Evolutionary conservation across 2,888 invertebrate species (phyloP).

Genomic region (Oxycera nigricornis): DNA sequence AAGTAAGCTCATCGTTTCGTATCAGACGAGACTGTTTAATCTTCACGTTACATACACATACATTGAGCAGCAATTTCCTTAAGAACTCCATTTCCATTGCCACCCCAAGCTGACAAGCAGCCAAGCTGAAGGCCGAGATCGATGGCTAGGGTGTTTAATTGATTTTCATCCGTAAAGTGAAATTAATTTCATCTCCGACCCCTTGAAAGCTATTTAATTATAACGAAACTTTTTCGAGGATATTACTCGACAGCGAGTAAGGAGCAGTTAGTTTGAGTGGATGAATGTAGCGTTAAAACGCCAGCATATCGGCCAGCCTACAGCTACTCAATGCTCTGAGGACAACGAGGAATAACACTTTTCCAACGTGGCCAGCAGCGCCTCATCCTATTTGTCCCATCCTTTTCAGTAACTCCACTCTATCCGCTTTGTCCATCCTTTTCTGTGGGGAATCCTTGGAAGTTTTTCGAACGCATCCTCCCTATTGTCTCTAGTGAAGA

Average conservation of each 20-base stretch:
- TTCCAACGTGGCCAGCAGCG: neutral
- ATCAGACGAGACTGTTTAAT: neutral
- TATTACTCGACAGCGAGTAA: conserved; percentile 19
- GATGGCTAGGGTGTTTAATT: conserved; percentile 45
- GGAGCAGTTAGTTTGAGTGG: neutral
- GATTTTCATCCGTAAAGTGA: conserved; percentile 46
- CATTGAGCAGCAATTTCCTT: neutral
- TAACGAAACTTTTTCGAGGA: conserved; percentile 42
- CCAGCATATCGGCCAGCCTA: conserved; percentile 16
- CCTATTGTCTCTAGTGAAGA: neutral
- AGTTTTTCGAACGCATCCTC: conserved; percentile 32
- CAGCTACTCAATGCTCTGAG: neutral
- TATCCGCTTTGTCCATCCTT: neutral
- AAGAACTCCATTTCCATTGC: neutral
- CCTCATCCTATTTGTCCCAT: neutral
- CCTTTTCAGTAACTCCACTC: neutral
- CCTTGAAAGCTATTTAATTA: conserved; percentile 47
- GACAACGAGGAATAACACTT: neutral
- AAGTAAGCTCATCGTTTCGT: neutral
- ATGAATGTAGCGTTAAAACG: conserved; percentile 34
- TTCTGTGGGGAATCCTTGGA: neutral
- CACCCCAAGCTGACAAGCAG: neutral
- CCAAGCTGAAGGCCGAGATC: conserved; percentile 37
- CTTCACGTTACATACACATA: neutral
- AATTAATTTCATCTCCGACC: conserved; percentile 43